Evolutionary conservation across 2,888 invertebrate species (phyloP), one percentile per base, ranked within the genome.

Genomic region (Cheiracanthium punctorium): DNA sequence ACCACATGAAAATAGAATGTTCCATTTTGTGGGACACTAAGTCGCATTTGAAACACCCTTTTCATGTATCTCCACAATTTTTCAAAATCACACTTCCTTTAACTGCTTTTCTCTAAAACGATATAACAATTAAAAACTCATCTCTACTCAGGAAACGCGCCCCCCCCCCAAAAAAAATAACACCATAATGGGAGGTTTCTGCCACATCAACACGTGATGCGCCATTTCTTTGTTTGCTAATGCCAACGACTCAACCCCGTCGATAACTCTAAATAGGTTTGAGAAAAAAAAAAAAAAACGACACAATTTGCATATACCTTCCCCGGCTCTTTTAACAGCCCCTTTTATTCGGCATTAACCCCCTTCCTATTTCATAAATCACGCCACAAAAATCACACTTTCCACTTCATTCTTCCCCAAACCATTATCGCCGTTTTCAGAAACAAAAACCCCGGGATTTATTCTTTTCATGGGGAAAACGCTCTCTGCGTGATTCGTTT

Each of bases 401-500:
- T 8, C 24, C 17, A 20, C 37, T 37, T 8, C 58, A 24, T 58
- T 24, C 24, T 12, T 17, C 17, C 32, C 14, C 28, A 17, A 17
- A 37, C 69, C 52, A 81, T 81, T 81, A 81, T 70, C 81, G 52
- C 29, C n/a, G 12, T 30, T 76, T 67, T 17, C 41, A 71, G 77
- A 77, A 67, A 67, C n/a, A 69, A 73, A 77, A 43, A 30, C 29
- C 37, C 37, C n/a, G n/a, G n/a, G n/a, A n/a, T n/a, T 70, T 52
- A 58, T 52, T 64, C 76, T 71, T 58, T 37, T 64, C n/a, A 29
- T 52, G n/a, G 17, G n/a, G 37, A 71, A 80, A 80, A 67, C 37
- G 37, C n/a, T 64, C 52, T 65, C 64, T 77, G 72, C 81, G 81
- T 81, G 87, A 65, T 76, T 29, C 37, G 80, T 80, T 80, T 86